These are phyloP conservation scores for Sebastes hopkinsi DNA, from an alignment of 2,797 vertebrate species.

Conservation along the genomic window DNA sequence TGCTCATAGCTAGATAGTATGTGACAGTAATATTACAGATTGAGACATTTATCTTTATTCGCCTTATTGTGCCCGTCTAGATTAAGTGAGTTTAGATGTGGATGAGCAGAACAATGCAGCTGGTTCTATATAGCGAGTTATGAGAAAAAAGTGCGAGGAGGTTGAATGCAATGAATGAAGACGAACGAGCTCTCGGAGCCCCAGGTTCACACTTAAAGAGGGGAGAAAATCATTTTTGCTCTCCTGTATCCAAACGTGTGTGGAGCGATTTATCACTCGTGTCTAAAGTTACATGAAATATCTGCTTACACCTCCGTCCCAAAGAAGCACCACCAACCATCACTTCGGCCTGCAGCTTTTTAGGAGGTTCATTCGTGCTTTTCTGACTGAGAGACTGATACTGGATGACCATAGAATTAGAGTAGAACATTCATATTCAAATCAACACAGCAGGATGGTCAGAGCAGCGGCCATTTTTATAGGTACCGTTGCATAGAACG, in stretches of 20 bases:
- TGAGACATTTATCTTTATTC: slow-evolving; percentile 59
- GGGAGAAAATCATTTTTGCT: slow-evolving; percentile 2
- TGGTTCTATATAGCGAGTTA: slow-evolving; percentile 36
- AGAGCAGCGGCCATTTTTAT: not conserved
- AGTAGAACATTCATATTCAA: not conserved
- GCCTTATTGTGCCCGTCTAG: slow-evolving; percentile 23
- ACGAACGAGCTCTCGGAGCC: slow-evolving; percentile 41
- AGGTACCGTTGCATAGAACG: not conserved
- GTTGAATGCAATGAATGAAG: slow-evolving; percentile 53
- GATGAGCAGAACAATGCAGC: slow-evolving; percentile 39
- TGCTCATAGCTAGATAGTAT: not conserved
- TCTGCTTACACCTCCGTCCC: not conserved
- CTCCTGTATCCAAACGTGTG: slow-evolving; percentile 11
- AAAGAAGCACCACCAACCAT: not conserved
- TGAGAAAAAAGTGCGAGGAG: slow-evolving; percentile 32
- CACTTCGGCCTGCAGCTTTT: not conserved
- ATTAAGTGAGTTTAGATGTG: slow-evolving; percentile 55
- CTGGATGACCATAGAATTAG: not conserved
- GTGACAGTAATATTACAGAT: slow-evolving; percentile 50
- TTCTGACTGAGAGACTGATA: not conserved
- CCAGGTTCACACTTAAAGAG: slow-evolving; percentile 28
- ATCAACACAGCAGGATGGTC: not conserved
- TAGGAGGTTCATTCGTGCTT: not conserved
- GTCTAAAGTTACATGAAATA: slow-evolving; percentile 25
- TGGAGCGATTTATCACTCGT: slow-evolving; percentile 45